Conservation (phyloP, 2,113 vertebrate species). For the Protobothrops flavoviridis region DNA sequence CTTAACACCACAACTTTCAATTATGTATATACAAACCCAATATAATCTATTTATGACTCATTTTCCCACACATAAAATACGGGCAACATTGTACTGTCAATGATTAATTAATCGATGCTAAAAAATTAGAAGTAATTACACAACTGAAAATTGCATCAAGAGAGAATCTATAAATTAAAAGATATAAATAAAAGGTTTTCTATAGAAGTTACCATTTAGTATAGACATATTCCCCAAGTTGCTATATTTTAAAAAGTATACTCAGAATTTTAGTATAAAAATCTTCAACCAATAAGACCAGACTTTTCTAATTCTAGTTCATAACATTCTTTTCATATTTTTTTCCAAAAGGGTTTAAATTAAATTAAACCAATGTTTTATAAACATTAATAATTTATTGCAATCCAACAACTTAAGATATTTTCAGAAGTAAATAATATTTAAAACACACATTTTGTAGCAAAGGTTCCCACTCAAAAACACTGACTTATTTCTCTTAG, state of each 20-base stretch:
- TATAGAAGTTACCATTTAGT: constrained; percentile 28
- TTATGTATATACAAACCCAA: background rate
- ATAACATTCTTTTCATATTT: constrained; percentile 16
- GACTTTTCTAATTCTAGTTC: constrained; percentile 45
- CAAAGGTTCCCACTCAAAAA: background rate
- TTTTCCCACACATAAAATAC: constrained; percentile 19
- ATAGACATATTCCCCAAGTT: constrained; percentile 31
- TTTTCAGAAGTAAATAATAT: background rate
- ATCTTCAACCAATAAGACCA: constrained; percentile 34
- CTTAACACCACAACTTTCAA: background rate
- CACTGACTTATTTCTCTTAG: background rate
- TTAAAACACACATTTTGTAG: background rate
- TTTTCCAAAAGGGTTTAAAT: constrained; percentile 12
- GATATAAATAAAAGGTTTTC: background rate
- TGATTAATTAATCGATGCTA: constrained; percentile 35
- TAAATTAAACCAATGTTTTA: background rate
- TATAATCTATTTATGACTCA: constrained; percentile 6
- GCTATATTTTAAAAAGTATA: background rate
- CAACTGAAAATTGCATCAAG: constrained; percentile 10
- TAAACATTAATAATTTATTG: background rate
- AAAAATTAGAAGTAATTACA: constrained; percentile 11
- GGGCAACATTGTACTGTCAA: constrained; percentile 43
- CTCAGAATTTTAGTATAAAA: background rate
- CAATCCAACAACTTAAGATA: background rate
- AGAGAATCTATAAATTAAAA: background rate